phyloP scores from a whole-genome alignment of 2,888 invertebrate genomes.

The Caenorhabditis afra region DNA sequence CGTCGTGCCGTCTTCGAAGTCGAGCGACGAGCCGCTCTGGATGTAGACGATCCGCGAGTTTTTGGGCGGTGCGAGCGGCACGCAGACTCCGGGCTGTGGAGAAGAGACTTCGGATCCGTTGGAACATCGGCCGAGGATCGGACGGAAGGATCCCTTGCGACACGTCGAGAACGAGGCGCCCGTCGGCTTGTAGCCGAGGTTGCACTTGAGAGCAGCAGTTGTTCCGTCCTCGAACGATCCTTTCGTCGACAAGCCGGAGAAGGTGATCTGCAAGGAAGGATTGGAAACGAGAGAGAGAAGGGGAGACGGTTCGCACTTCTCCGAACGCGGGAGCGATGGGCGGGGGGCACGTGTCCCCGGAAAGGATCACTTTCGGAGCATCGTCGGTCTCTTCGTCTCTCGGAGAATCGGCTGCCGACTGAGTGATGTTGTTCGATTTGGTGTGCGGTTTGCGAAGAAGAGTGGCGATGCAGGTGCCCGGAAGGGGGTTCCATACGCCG shows the following conservation, averaged over 20 bases:
- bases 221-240: slow-evolving; percentile 62
- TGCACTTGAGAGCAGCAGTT: slow-evolving; percentile 68
- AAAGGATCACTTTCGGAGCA: neutral
- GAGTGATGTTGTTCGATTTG: slow-evolving; percentile 14
- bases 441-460: slow-evolving; percentile 35
- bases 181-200: slow-evolving; percentile 61
- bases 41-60: slow-evolving; percentile 65
- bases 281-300: neutral
- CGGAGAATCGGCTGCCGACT: slow-evolving; percentile 17
- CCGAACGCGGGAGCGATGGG: slow-evolving; percentile 66
- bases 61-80: slow-evolving; percentile 59
- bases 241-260: slow-evolving; percentile 43
- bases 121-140: slow-evolving; percentile 62
- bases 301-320: slow-evolving; percentile 43
- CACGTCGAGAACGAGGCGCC: slow-evolving; percentile 66
- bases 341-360: slow-evolving; percentile 51
- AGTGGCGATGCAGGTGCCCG: slow-evolving; percentile 38
- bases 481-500: slow-evolving; percentile 66
- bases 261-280: slow-evolving; percentile 45
- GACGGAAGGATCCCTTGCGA: slow-evolving; percentile 64
- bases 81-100: slow-evolving; percentile 53
- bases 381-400: slow-evolving; percentile 4
- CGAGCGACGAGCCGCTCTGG: slow-evolving; percentile 57
- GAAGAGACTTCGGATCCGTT: slow-evolving; percentile 29
- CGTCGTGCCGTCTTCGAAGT: slow-evolving; percentile 66